Evolutionary conservation across 1,140 invertebrate genomes (phyloP), one percentile per base, ranked within the genome.

Genomic region (Penaeus japonicus): DNA sequence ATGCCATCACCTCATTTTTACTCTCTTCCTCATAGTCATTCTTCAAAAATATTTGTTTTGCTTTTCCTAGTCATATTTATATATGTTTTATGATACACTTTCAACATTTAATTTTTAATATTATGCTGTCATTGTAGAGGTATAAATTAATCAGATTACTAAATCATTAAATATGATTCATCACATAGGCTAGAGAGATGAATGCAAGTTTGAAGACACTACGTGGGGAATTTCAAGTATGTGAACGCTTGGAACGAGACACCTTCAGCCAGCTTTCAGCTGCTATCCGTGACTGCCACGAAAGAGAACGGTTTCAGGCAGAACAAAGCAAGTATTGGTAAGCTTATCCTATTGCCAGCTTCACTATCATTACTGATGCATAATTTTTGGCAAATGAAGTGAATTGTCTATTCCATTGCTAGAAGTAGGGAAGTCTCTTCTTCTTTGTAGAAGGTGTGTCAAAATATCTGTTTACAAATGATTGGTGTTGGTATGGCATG

Each of bases 261-360:
- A 88, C 80, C 27, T 88, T 88, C 17, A 88, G 80, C 5, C 87
- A 88, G 35, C 62, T 88, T 32, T 88, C 87, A 47, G 80, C 87
- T 10, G 87, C 87, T 30, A 88, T 88, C 35, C 62, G 87, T 39
- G 87, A 88, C 55, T 88, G 87, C 22, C 87, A 88, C n/a, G 87
- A 88, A 32, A 70, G 70, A 32, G 87, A 88, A 59, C 87, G 87
- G 7, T 83, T 83, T 55, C 87, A 88, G 35, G 87, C 87, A 10
- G 87, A 88, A 55, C 87, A 88, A 54, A 83, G 87, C 65, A 88
- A 88, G 27, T 88, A 88, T 54, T 88, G 87, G 87, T 88, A 39
- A 47, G 47, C 47, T 12, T 12, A 47, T 12, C 47, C 47, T 47
- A 47, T 47, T 47, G 47, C 10, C n/a, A 57, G 86, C 12, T 17